Evolutionary conservation across 2,888 invertebrate genomes (phyloP), one percentile per base, ranked within the genome.

Genomic region (Ectemnius continuus): DNA sequence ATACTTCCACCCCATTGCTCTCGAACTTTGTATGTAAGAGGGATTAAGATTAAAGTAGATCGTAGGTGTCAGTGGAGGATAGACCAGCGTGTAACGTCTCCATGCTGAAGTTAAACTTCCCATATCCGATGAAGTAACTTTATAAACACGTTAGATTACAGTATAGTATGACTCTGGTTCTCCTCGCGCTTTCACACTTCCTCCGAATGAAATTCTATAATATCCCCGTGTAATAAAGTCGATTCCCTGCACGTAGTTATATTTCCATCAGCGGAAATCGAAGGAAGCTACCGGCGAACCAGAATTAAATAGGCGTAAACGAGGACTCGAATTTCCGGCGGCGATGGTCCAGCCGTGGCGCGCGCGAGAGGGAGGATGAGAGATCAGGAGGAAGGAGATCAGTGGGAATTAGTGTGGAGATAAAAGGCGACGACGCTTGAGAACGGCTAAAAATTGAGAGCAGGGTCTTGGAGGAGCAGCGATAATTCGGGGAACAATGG

Each of bases 401-500:
- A 36, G 36, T 36, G 36, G 36, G 28, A 36, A 61, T 36, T 36
- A 36, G 45, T 36, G 45, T 16, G 14, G 36, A 61, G 45, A 61
- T 61, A 61, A 61, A 28, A 36, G 58, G 16, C n/a, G 28, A 14
- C 28, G 36, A 26, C 11, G 28, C 36, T 11, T 36, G 61, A 45
- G 16, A 18, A 14, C 18, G 26, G 61, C 52, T 52, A 16, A 16
- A 52, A 52, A 16, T 16, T 4, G 52, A 52, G 52, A 52, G 52
- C 14, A 52, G 52, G 14, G 5, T 52, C 52, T 52, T 52, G 14
- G 52, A 5, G n/a, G 52, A 16, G 52, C 52, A 14, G 52, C 52
- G 16, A 52, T 52, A 52, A 52, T 52, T 52, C 52, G n/a, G 52
- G 14, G 16, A 52, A 52, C n/a, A 52, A 52, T 52, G 16, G 52